Conservation (phyloP, 2,888 invertebrate genomes). For the Drosophila anomalipes region DNA sequence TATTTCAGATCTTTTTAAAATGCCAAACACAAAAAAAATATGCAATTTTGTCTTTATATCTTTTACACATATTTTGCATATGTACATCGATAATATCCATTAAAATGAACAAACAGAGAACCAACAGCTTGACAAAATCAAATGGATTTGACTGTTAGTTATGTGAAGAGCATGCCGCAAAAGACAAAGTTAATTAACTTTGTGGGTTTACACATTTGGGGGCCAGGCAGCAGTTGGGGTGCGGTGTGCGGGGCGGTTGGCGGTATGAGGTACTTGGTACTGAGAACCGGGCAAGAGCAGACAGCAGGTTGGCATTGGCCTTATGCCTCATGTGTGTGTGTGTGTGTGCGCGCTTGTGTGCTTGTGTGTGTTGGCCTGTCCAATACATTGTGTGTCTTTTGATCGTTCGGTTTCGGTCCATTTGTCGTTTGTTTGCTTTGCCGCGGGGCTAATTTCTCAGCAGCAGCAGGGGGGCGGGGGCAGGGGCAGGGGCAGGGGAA, state of each 20-base stretch:
- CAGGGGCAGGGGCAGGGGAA: slow-evolving; percentile 6
- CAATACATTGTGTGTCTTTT: slow-evolving; percentile 75
- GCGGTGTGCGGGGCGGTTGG: slow-evolving; percentile 7
- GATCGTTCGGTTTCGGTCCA: slow-evolving; percentile 82
- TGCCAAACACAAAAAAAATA: neutral
- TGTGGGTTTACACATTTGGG: slow-evolving; percentile 70
- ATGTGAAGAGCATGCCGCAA: slow-evolving; percentile 38
- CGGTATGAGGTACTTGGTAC: slow-evolving; percentile 18
- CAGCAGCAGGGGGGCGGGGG: slow-evolving; percentile 12
- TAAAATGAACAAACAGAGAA: neutral
- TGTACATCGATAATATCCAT: neutral
- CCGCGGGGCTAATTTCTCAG: slow-evolving; percentile 78
- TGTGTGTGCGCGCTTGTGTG: slow-evolving; percentile 14
- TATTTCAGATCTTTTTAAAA: neutral
- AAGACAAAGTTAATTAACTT: slow-evolving; percentile 78
- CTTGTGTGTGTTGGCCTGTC: slow-evolving; percentile 45
- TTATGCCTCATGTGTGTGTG: slow-evolving; percentile 6
- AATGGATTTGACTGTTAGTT: slow-evolving; percentile 17
- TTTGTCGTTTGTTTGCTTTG: slow-evolving; percentile 81
- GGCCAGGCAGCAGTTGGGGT: slow-evolving; percentile 9
- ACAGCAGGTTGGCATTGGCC: slow-evolving; percentile 37
- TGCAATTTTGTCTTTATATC: neutral
- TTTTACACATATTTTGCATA: neutral
- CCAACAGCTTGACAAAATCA: slow-evolving; percentile 26
- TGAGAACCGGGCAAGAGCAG: slow-evolving; percentile 18